Base-by-base conservation (phyloP, 1,140 invertebrate species). In the Theocolax elegans region DNA sequence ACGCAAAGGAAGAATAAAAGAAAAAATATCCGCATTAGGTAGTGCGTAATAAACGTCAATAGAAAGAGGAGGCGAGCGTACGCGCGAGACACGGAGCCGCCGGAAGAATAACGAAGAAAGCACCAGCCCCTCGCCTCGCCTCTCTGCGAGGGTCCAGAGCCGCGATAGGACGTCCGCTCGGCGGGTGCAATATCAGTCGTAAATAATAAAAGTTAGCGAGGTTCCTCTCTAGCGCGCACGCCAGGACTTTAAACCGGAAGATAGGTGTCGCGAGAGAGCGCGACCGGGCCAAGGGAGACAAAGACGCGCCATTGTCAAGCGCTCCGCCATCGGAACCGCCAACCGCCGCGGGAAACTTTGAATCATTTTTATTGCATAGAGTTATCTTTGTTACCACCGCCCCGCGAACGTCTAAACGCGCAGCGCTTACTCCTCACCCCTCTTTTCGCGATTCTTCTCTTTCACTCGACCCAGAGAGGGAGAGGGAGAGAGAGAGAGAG, bases 331-430 rank as follows among this genome's bases (percentile, higher is more conserved):
- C 85, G 83, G 85, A 86, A 86, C 85, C 82, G 78, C 82, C 83
- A 85, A 84, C 84, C 85, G 80, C 83, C 80, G 84, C 85, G 85
- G 85, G 85, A 86, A 85, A 86, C 85, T 86, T 86, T 86, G 85
- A 86, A 85, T 85, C 85, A 86, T 86, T 86, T 85, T 86, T 86
- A 86, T 86, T 86, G 85, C 85, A 85, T 85, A 84, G 85, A 86
- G 83, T 86, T 86, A 86, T 86, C 85, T 86, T 86, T 85, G 83
- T 86, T 85, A 85, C 77, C 80, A 81, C 79, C 81, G 81, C 80
- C 80, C 80, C 81, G 84, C 81, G 82, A 84, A 84, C 83, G 81
- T 84, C 84, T 85, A 83, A 85, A 83, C 81, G 81, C 72, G 75
- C 76, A 75, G 75, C 75, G 64, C 60, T 23, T 40, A 35, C 31